Base-by-base conservation (phyloP, 1,140 invertebrate genomes). In the Sitodiplosis mosellana region DNA sequence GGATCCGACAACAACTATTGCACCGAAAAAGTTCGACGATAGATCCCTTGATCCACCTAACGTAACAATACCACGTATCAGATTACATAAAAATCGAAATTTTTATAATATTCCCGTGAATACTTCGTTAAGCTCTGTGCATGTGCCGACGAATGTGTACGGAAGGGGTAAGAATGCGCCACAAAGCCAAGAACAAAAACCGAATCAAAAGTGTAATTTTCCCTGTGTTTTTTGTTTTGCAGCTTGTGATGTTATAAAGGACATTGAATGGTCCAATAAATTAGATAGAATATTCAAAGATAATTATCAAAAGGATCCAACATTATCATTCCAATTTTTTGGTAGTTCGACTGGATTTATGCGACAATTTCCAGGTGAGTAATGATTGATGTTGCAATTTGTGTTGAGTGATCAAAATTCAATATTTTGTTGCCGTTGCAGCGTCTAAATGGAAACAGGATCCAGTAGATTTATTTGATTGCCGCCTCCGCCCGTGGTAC, bases 291-390 rank as follows among this genome's bases (percentile, higher is more conserved):
- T 81, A 51, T 98, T 96, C 64, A 76, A 74, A 54, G 79, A 81
- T 54, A 96, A 96, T 64, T 87, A 87, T 56, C 76, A 85, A 58
- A 71, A 75, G 34, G 88, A 96, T 69, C 83, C 85, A 7, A 84
- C 85, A 4, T 70, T 96, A 20, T 84, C 87, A 5, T 97, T 89
- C 89, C 93, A 98, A 68, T 97, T 92, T 68, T 97, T 96, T 71
- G 90, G 92, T 33, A 93, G 89, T 64, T 82, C 87, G 43, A 84
- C 84, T 1, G 93, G 93, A 12, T 94, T 96, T 62, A 87, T 97
- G 80, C 74, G 91, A 55, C 87, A 92, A 57, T 95, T 86, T 69
- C 93, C 93, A 63, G 83, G 81, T 82, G 67, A 58, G 50, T 50
- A 51, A 18, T 40, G 27, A 27, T 27, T 27, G 27, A 27, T n/a